Conservation (phyloP, 2,888 invertebrate species). For the Leptogaster cylindrica region DNA sequence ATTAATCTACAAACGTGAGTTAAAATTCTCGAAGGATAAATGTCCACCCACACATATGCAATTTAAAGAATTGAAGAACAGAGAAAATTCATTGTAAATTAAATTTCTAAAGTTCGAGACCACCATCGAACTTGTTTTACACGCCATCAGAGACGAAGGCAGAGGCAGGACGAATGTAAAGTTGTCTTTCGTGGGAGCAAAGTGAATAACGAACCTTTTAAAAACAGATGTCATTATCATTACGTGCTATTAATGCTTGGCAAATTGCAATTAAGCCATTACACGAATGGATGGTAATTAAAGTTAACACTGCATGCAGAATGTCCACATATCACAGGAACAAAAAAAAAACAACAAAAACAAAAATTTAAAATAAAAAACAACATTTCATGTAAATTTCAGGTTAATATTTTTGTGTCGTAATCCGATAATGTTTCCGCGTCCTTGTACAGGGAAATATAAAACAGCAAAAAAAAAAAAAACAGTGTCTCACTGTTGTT, state of each 20-base stretch:
- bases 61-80: too few relatives aligned
- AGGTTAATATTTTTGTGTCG: conserved; percentile 9
- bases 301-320: conserved; percentile 38
- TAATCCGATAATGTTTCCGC: neutral
- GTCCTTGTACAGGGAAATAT: neutral
- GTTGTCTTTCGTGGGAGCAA: too few relatives aligned
- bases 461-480: neutral
- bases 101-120: too few relatives aligned
- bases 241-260: conserved; percentile 37
- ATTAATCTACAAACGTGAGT: too few relatives aligned
- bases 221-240: conserved; percentile 44
- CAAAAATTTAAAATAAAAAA: too few relatives aligned
- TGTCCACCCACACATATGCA: too few relatives aligned
- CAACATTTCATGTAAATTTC: conserved; percentile 8
- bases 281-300: conserved; percentile 40
- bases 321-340: neutral
- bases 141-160: too few relatives aligned
- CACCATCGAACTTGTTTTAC: too few relatives aligned
- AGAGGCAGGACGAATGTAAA: too few relatives aligned
- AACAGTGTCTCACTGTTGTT: neutral
- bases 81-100: too few relatives aligned
- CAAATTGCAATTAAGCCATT: conserved; percentile 44
- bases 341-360: too few relatives aligned
- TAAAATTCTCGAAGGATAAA: too few relatives aligned
- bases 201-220: conserved; percentile 31